Evolutionary conservation across 2,797 vertebrate species (phyloP).

Genomic region (Uromys caudimaculatus): DNA sequence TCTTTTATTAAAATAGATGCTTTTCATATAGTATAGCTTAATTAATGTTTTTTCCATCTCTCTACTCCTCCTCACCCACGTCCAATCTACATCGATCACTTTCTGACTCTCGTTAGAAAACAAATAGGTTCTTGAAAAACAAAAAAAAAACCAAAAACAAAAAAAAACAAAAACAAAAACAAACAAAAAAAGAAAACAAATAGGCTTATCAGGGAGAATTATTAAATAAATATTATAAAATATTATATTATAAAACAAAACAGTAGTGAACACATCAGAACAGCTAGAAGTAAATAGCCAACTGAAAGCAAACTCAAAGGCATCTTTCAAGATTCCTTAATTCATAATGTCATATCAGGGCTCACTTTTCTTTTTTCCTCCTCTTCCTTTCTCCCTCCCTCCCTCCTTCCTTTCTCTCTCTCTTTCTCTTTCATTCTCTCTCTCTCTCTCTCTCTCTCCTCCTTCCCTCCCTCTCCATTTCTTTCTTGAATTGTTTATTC

Average conservation of each 20-base stretch:
- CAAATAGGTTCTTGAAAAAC: too few relatives aligned
- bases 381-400: not conserved
- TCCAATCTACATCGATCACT: not conserved
- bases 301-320: not conserved
- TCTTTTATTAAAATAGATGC: not conserved
- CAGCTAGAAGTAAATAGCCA: not conserved
- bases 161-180: too few relatives aligned
- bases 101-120: not conserved
- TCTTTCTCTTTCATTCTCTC: too few relatives aligned
- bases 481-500: too few relatives aligned
- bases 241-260: not conserved
- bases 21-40: not conserved
- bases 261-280: not conserved
- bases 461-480: not conserved
- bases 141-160: too few relatives aligned
- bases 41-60: not conserved
- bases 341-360: too few relatives aligned
- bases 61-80: not conserved
- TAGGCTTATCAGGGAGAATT: not conserved
- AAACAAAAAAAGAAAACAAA: too few relatives aligned
- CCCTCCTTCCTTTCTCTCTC: not conserved
- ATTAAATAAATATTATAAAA: not conserved
- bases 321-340: not conserved
- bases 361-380: too few relatives aligned
- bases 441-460: fast-evolving